These are phyloP conservation scores for Cyprinus carpio DNA, from an alignment of 2,113 vertebrate species.

Conservation along the genomic window DNA sequence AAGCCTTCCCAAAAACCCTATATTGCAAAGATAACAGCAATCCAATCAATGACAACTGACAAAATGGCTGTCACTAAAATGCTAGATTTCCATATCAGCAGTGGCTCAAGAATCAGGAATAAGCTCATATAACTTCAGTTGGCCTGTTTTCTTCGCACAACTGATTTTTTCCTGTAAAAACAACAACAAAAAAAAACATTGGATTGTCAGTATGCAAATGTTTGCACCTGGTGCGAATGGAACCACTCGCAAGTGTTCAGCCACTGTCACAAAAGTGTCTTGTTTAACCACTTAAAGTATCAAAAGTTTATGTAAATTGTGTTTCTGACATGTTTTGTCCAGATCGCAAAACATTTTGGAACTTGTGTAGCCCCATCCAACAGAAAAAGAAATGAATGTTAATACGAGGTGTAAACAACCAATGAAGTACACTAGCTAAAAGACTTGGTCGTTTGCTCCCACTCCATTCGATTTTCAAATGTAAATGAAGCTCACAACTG, in stretches of 20 bases:
- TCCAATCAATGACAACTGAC: not conserved
- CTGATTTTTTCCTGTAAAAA: not conserved
- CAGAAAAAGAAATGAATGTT: not conserved
- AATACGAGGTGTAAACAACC: not conserved
- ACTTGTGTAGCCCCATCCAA: not conserved
- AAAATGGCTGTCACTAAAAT: not conserved
- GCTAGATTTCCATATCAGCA: not conserved
- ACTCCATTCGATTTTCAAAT: not conserved
- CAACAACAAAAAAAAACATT: not conserved
- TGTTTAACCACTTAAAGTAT: not conserved
- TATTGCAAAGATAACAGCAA: not conserved
- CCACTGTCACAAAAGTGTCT: not conserved
- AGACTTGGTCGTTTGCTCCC: not conserved
- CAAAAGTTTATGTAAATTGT: not conserved
- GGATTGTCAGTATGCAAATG: not conserved
- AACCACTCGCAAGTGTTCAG: not conserved
- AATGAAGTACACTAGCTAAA: not conserved
- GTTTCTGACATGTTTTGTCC: not conserved
- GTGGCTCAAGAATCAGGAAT: not conserved
- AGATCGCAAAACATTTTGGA: not conserved
- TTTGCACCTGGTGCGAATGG: not conserved
- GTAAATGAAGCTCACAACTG: not conserved
- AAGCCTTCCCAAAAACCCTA: not conserved
- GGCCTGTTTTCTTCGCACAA: not conserved
- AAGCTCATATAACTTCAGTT: not conserved